Evolutionary conservation across 1,140 invertebrate genomes (phyloP).

Genomic region (Polyergus mexicanus): DNA sequence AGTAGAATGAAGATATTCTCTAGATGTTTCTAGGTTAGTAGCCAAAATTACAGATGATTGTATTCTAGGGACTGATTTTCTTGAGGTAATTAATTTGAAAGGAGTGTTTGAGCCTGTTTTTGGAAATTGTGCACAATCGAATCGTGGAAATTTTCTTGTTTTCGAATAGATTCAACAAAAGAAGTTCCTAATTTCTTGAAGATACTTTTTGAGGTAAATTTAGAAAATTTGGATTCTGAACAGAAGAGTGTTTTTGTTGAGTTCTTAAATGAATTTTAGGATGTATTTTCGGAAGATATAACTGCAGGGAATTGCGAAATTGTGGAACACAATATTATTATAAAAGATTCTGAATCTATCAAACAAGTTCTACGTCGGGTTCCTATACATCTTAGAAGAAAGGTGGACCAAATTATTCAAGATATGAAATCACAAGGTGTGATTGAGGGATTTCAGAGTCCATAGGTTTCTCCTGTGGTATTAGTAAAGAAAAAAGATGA

Average conservation of each 20-base stretch:
- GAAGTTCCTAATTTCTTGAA: background rate
- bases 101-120: background rate
- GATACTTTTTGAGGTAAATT: background rate
- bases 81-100: background rate
- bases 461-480: background rate
- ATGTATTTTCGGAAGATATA: background rate
- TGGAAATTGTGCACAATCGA: no score
- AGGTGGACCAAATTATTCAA: background rate
- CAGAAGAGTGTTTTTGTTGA: background rate
- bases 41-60: background rate
- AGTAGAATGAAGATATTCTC: no score
- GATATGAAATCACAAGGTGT: background rate
- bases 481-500: slow-evolving; percentile 83
- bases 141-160: no score
- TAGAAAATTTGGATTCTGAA: background rate
- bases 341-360: background rate
- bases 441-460: background rate
- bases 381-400: background rate
- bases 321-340: background rate
- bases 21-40: background rate
- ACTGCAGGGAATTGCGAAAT: background rate
- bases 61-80: background rate
- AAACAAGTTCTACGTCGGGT: background rate
- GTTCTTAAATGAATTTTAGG: background rate
- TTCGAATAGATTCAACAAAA: no score